A percentile compares a stretch with the other conserved stretches of the same genome.
phyloP scores from a whole-genome alignment of 2,113 vertebrate genomes.

The Protobothrops flavoviridis region DNA sequence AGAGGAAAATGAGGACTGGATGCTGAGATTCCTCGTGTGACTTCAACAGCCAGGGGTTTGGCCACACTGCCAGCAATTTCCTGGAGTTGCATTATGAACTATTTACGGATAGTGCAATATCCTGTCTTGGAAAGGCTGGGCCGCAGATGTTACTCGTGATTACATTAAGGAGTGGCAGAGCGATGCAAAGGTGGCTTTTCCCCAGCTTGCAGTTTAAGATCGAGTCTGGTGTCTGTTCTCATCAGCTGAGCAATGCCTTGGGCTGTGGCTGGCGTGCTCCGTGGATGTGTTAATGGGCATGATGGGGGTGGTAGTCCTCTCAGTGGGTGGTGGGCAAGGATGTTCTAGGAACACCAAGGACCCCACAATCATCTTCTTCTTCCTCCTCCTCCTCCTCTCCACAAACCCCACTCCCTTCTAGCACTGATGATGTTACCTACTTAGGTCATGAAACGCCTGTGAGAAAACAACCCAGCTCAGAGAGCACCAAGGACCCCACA shows the following conservation, averaged over 20 bases:
- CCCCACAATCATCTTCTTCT: too few relatives aligned
- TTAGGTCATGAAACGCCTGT: too few relatives aligned
- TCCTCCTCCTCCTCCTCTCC: too few relatives aligned
- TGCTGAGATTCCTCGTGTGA: fast-evolving
- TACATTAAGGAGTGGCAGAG: not conserved
- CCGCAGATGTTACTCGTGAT: not conserved
- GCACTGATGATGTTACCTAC: too few relatives aligned
- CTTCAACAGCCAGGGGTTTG: too few relatives aligned
- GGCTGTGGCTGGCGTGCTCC: not conserved
- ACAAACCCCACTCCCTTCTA: too few relatives aligned
- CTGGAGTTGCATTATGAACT: fast-evolving
- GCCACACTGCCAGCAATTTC: too few relatives aligned
- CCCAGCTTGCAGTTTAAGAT: not conserved
- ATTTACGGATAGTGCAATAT: not conserved
- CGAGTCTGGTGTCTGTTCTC: not conserved
- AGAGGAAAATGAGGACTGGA: not conserved
- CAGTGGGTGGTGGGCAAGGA: not conserved
- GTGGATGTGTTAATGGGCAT: not conserved
- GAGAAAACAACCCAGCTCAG: too few relatives aligned
- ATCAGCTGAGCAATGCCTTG: not conserved
- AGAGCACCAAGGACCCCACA: too few relatives aligned
- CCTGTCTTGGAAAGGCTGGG: not conserved
- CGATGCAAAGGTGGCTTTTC: not conserved
- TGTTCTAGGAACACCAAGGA: not conserved
- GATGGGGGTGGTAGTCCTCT: not conserved